A percentile compares a stretch with the other conserved stretches of the same genome.
Evolutionary conservation across 2,888 invertebrate genomes (phyloP).

Genomic region (Pseudococcus viburni): DNA sequence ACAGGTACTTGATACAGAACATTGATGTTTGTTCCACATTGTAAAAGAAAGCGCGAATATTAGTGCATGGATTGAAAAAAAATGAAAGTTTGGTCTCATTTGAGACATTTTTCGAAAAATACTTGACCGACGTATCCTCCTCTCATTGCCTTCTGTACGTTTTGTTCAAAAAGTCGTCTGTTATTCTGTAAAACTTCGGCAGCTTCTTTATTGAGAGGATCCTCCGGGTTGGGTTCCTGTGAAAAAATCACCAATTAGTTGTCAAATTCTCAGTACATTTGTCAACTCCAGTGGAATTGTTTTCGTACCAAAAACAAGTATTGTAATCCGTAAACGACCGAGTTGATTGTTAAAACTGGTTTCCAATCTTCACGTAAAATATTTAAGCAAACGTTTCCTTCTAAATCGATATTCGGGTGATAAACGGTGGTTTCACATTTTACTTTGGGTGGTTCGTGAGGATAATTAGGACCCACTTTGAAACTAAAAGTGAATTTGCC

Average conservation of each 20-base stretch:
- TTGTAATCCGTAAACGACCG: constrained; percentile 97
- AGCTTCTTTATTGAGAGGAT: constrained; percentile 98
- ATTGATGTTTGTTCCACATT: constrained; percentile 37
- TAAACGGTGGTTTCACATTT: constrained; percentile 98
- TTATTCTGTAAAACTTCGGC: constrained; percentile 97
- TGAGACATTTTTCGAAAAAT: constrained; percentile 96
- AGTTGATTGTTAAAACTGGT: constrained; percentile 96
- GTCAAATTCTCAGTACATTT: neutral
- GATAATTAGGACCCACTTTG: constrained; percentile 97
- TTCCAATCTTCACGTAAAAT: constrained; percentile 99
- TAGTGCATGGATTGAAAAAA: constrained; percentile 40
- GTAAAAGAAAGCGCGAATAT: constrained; percentile 27
- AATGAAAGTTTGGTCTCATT: constrained; percentile 73
- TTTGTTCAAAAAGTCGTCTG: constrained; percentile 93
- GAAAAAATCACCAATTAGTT: neutral
- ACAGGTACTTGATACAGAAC: constrained; percentile 54
- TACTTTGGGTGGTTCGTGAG: constrained; percentile 98
- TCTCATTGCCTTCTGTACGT: constrained; percentile 95
- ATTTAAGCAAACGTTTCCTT: constrained; percentile 97
- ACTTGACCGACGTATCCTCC: constrained; percentile 95
- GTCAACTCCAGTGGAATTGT: neutral
- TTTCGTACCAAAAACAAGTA: constrained; percentile 90
- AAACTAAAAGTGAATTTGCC: constrained; percentile 97
- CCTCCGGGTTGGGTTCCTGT: constrained; percentile 98
- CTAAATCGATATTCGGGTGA: constrained; percentile 98